These are phyloP conservation scores for Bradynema listronoti DNA, from an alignment of 1,140 invertebrate species.

Conservation along the genomic window DNA sequence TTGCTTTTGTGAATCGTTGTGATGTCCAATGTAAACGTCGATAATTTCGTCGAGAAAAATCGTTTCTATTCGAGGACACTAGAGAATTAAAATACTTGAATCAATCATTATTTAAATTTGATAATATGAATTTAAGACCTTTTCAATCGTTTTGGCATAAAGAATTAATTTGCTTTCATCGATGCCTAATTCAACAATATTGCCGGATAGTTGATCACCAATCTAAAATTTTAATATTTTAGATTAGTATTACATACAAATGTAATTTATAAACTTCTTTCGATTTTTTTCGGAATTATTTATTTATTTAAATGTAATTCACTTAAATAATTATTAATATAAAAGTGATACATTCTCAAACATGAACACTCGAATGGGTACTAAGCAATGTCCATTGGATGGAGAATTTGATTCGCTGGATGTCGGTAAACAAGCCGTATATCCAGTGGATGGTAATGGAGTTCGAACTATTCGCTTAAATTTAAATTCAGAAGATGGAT, in stretches of 20 bases:
- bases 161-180: conserved; percentile 33
- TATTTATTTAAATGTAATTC: no score
- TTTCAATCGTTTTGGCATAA: conserved; percentile 19
- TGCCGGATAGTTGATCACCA: conserved; percentile 21
- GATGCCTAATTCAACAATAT: conserved; percentile 32
- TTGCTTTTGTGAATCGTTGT: background rate
- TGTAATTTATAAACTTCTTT: no score
- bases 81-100: background rate
- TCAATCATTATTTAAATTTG: conserved; percentile 2
- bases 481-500: background rate
- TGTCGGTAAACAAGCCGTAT: background rate
- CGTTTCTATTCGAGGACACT: conserved; percentile 14
- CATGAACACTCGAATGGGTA: conserved; percentile 28
- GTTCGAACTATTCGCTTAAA: background rate
- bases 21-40: conserved; percentile 35
- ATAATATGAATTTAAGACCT: conserved; percentile 15
- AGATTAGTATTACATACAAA: background rate
- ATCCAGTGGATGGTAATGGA: background rate
- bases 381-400: no score
- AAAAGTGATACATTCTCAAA: conserved; percentile 25
- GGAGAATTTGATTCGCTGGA: no score
- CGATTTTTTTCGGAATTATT: no score
- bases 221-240: conserved; percentile 23
- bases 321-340: conserved; percentile 8
- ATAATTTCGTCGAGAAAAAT: conserved; percentile 37